Conservation (phyloP, 1,140 invertebrate species). For the Conopomorpha cramerella region DNA sequence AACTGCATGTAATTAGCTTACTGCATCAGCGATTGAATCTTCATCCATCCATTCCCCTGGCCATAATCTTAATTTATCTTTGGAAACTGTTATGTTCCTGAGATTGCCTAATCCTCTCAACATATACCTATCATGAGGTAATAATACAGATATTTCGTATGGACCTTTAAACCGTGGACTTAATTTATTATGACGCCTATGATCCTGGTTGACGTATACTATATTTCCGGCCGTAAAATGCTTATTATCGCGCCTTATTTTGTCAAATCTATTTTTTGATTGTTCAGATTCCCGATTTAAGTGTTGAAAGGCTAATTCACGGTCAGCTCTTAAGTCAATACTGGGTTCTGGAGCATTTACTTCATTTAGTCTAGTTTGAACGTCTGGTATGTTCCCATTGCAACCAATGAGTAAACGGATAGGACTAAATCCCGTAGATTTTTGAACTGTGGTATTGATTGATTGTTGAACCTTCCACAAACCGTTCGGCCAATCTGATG, state of each 20-base stretch:
- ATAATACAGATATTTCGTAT: slow-evolving; percentile 12
- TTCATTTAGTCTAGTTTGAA: slow-evolving; percentile 12
- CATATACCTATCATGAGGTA: slow-evolving; percentile 10
- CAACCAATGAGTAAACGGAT: slow-evolving; percentile 15
- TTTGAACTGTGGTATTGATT: slow-evolving; percentile 23
- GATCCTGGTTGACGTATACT: slow-evolving; percentile 18
- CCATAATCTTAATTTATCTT: slow-evolving; percentile 17
- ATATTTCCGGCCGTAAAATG: slow-evolving; percentile 12
- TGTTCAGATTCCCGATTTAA: slow-evolving; percentile 7
- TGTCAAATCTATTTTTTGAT: slow-evolving; percentile 16
- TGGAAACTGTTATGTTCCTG: slow-evolving; percentile 12
- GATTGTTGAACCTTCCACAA: slow-evolving; percentile 27
- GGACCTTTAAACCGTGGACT: slow-evolving; percentile 18
- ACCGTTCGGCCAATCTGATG: slow-evolving; percentile 24
- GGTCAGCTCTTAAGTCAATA: slow-evolving; percentile 9
- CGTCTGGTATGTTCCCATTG: slow-evolving; percentile 12
- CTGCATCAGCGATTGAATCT: neutral
- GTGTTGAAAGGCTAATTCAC: slow-evolving; percentile 8
- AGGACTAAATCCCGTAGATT: slow-evolving; percentile 21
- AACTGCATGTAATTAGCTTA: neutral
- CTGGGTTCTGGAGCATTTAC: slow-evolving; percentile 5
- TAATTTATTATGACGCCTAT: slow-evolving; percentile 17
- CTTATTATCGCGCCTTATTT: slow-evolving; percentile 10
- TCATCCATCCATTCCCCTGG: slow-evolving; percentile 4
- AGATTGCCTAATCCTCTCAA: slow-evolving; percentile 9